These are phyloP conservation scores for Calephelis nemesis DNA, from an alignment of 1,140 invertebrate species.

Conservation along the genomic window DNA sequence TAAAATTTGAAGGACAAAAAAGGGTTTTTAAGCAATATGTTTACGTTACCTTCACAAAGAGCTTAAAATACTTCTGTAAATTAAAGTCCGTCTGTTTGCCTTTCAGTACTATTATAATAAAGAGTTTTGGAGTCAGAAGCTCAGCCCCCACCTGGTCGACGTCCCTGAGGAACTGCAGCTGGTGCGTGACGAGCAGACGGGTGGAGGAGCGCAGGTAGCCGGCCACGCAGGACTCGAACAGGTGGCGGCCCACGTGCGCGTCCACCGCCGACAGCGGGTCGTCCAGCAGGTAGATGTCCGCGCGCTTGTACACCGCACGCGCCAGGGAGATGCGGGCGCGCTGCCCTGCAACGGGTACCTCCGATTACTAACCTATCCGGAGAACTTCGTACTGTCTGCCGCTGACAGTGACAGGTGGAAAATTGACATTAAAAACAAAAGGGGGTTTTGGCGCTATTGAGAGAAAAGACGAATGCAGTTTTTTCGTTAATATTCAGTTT, in stretches of 20 bases:
- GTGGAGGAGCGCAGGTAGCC: slow-evolving; percentile 86
- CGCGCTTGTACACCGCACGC: slow-evolving; percentile 88
- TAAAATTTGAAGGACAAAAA: no score
- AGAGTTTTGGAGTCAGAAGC: not conserved
- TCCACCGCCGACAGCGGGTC: slow-evolving; percentile 91
- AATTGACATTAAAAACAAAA: no score
- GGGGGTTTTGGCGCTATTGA: no score
- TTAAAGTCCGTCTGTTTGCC: no score
- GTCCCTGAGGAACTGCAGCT: slow-evolving; percentile 90
- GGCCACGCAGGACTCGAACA: slow-evolving; percentile 86
- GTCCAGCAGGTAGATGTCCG: slow-evolving; percentile 91
- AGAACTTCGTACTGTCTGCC: no score
- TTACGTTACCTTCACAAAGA: no score
- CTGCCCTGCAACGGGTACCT: slow-evolving; percentile 80
- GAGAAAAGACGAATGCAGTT: no score
- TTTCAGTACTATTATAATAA: not conserved
- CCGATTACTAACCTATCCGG: no score
- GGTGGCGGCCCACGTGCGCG: slow-evolving; percentile 83
- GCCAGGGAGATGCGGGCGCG: slow-evolving; percentile 93
- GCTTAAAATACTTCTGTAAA: no score
- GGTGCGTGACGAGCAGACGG: slow-evolving; percentile 91
- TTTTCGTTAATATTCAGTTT: no score
- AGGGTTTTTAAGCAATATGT: no score
- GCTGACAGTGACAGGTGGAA: no score
- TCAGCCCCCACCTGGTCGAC: slow-evolving; percentile 82